These are phyloP conservation scores for Campoplex capitator DNA, from an alignment of 2,888 invertebrate species.

Conservation along the genomic window DNA sequence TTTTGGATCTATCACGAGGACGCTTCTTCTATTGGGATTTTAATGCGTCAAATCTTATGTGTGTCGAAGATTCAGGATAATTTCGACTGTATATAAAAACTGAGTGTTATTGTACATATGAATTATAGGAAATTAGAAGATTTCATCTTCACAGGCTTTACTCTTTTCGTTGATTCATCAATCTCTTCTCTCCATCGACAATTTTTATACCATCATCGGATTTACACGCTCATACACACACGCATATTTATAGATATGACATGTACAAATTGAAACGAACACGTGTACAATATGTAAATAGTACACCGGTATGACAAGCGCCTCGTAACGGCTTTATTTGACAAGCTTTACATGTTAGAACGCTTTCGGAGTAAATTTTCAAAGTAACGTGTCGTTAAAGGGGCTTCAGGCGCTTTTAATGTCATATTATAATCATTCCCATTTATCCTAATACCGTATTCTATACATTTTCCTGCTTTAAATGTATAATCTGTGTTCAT, in stretches of 20 bases:
- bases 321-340: slow-evolving; percentile 67
- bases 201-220: neutral
- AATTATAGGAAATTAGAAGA: slow-evolving; percentile 21
- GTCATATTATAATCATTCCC: slow-evolving; percentile 51
- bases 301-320: slow-evolving; percentile 26
- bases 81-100: slow-evolving; percentile 45
- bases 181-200: neutral
- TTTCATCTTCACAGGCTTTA: slow-evolving; percentile 6
- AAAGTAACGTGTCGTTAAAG: slow-evolving; percentile 68
- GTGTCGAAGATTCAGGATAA: slow-evolving; percentile 12
- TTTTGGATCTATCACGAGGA: neutral
- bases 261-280: slow-evolving; percentile 12
- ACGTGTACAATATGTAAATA: slow-evolving; percentile 48
- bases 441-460: slow-evolving; percentile 9
- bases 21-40: slow-evolving; percentile 11
- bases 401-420: slow-evolving; percentile 69
- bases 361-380: slow-evolving; percentile 74
- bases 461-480: slow-evolving; percentile 76
- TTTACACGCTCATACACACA: neutral
- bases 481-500: slow-evolving; percentile 78
- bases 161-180: slow-evolving; percentile 31
- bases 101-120: slow-evolving; percentile 25
- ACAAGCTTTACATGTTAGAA: slow-evolving; percentile 79
- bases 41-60: slow-evolving; percentile 5
- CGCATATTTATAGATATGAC: neutral